These are phyloP conservation scores for Ibidorhyncha struthersii DNA, from an alignment of 2,113 vertebrate species.

Conservation along the genomic window DNA sequence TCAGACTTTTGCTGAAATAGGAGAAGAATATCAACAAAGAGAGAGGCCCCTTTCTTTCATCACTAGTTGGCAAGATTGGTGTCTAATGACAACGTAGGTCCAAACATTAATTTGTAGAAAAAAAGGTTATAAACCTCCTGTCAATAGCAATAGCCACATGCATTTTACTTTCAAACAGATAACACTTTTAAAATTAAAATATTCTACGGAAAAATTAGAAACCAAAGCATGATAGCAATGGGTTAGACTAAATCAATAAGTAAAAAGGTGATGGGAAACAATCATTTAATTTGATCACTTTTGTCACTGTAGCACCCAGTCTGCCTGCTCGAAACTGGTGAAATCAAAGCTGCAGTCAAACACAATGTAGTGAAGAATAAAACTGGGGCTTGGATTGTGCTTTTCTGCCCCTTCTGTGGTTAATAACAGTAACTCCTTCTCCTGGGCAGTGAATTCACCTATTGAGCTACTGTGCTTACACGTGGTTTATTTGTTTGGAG, in stretches of 20 bases:
- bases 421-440: background rate
- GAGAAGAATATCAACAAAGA: background rate
- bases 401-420: background rate
- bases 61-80: background rate
- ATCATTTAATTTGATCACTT: background rate
- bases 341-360: background rate
- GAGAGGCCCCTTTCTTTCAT: background rate
- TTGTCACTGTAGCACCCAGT: background rate
- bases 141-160: background rate
- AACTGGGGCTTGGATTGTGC: background rate
- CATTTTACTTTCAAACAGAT: background rate
- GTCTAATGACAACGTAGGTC: background rate
- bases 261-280: background rate
- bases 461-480: no score
- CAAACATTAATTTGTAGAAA: background rate
- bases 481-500: background rate
- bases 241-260: background rate
- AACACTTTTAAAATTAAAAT: background rate
- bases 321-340: background rate
- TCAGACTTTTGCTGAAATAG: background rate
- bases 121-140: background rate
- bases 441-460: background rate
- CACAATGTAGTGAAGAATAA: rapidly evolving
- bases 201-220: background rate
- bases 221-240: background rate